These are phyloP conservation scores for Caranx melampygus DNA, from an alignment of 2,113 vertebrate species.

Conservation along the genomic window DNA sequence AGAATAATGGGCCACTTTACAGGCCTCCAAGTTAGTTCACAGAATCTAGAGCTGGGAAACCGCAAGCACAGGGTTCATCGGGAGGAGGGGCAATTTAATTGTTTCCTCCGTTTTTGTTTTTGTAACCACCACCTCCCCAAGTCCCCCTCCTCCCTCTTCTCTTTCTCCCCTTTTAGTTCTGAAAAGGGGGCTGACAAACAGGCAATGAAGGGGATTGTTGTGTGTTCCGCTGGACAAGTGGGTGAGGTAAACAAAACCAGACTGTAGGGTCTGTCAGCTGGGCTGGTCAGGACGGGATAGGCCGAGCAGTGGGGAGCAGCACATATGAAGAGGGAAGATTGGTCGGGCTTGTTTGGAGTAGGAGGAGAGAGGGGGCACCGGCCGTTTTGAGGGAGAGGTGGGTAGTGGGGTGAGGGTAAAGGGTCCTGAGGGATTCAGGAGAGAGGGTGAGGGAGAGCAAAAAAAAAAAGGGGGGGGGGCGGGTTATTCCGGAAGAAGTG, in stretches of 20 bases:
- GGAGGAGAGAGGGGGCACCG: slow-evolving; percentile 45
- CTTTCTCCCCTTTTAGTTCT: slow-evolving; percentile 67
- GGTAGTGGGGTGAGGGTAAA: slow-evolving; percentile 42
- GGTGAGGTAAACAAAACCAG: slow-evolving; percentile 81
- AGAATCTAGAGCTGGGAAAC: slow-evolving; percentile 85
- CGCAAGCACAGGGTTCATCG: slow-evolving; percentile 78
- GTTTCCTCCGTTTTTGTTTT: slow-evolving; percentile 81
- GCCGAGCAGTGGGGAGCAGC: slow-evolving; percentile 66
- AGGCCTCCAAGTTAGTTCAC: slow-evolving; percentile 84
- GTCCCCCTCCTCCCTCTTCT: background rate
- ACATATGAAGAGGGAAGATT: slow-evolving; percentile 51
- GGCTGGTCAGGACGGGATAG: slow-evolving; percentile 59
- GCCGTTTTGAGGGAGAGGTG: slow-evolving; percentile 19
- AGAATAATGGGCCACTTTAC: slow-evolving; percentile 85
- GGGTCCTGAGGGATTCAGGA: slow-evolving; percentile 25
- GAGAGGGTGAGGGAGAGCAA: slow-evolving; percentile 19
- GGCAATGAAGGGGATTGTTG: slow-evolving; percentile 84
- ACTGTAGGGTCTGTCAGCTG: slow-evolving; percentile 68
- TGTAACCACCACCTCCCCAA: slow-evolving; percentile 1
- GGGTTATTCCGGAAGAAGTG: slow-evolving; percentile 74
- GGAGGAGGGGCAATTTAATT: slow-evolving; percentile 80
- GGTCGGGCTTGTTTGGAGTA: slow-evolving; percentile 45
- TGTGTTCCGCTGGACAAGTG: slow-evolving; percentile 80
- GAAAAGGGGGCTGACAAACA: slow-evolving; percentile 84
- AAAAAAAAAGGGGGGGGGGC: slow-evolving; percentile 4